These are phyloP conservation scores for Apteryx mantelli DNA, from an alignment of 2,113 vertebrate species.

Conservation along the genomic window DNA sequence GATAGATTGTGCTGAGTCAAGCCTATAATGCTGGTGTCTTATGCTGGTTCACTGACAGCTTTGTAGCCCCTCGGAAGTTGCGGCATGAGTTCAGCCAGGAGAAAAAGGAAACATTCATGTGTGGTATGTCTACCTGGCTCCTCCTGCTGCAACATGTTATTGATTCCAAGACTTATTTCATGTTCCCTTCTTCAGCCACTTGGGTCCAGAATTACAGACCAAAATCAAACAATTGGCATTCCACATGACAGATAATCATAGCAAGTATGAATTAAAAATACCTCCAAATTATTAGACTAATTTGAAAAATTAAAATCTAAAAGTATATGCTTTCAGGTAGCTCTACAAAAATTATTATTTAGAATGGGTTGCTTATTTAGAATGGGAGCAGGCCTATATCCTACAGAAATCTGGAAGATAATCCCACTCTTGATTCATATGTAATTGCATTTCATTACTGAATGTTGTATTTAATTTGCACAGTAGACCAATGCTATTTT, in stretches of 20 bases:
- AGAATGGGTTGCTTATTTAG: neutral
- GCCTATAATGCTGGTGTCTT: neutral
- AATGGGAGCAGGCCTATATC: neutral
- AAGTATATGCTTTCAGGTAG: neutral
- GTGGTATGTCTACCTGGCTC: neutral
- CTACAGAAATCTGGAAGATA: neutral
- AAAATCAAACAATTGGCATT: neutral
- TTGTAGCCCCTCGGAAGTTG: neutral
- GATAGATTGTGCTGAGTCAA: neutral
- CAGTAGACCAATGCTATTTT: neutral
- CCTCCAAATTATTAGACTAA: neutral
- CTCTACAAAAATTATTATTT: neutral
- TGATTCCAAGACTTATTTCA: neutral
- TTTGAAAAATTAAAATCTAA: neutral
- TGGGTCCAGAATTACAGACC: neutral
- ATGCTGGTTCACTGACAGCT: neutral
- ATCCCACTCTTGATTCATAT: neutral
- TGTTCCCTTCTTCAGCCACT: neutral
- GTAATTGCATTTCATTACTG: neutral
- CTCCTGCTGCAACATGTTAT: neutral
- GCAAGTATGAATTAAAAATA: neutral
- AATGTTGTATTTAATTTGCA: neutral
- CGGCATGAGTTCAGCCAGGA: neutral
- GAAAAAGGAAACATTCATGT: neutral
- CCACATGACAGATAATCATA: neutral